Conservation (phyloP, 2,797 vertebrate species). For the Hipposideros larvatus region DNA sequence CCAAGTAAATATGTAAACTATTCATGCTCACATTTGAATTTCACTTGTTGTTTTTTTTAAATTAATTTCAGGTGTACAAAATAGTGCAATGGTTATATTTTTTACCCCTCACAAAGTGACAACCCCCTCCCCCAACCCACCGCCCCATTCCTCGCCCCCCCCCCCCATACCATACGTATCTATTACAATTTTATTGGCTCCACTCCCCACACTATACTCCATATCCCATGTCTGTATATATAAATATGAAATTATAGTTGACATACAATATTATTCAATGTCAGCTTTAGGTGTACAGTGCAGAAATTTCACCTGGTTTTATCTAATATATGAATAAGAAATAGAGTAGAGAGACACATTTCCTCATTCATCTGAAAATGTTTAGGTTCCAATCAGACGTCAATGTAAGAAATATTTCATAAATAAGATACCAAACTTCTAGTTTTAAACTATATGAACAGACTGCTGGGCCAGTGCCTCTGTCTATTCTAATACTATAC, state of each 20-base stretch:
- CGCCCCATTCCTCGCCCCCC: no score
- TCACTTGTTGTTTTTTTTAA: background rate
- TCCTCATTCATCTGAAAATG: constrained; percentile 20
- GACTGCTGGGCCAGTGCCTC: background rate
- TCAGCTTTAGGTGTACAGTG: no score
- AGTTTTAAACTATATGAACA: background rate
- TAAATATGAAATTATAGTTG: no score
- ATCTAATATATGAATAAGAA: background rate
- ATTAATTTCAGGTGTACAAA: no score
- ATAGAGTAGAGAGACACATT: background rate
- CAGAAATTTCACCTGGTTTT: background rate
- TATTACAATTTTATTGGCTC: no score
- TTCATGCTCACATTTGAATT: constrained; percentile 7
- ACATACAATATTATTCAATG: no score
- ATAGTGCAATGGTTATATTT: no score
- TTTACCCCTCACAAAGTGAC: no score
- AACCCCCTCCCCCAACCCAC: no score
- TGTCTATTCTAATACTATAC: background rate
- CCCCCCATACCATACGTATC: no score
- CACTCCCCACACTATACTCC: no score
- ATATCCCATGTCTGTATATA: no score
- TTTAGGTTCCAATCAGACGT: constrained; percentile 30
- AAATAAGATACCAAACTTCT: background rate
- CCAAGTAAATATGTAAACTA: background rate
- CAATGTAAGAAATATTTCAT: background rate